Base-by-base conservation (phyloP, 2,113 vertebrate species). In the Puma concolor region DNA sequence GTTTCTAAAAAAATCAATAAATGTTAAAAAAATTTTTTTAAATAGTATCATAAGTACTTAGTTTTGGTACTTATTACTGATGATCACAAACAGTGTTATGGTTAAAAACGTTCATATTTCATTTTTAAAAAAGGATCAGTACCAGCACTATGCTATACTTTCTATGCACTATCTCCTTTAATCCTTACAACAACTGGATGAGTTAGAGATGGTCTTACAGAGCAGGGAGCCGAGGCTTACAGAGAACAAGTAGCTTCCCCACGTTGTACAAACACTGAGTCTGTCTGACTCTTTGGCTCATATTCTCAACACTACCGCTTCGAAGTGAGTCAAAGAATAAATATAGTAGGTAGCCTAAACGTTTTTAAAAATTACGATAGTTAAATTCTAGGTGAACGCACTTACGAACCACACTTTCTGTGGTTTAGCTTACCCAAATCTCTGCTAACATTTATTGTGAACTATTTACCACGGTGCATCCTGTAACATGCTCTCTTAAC, bases 71-170 rank as follows among this genome's bases (percentile, higher is more conserved):
- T 71, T 74, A 87, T 63, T 87, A 77, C 15, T 15, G 0, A 31
- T 88, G 76, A 96, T 94, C 23, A 60, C 82, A 29, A 60, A 98
- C 36, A 98, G 98, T 86, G 97, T 98, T 97, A 96, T 85, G 97
- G 95, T 63, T 29, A 80, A 92, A 96, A 86, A 74, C 10, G 38
- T 57, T 66, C 74, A 36, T 29, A 77, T 12, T 85, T 63, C 57
- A 90, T 67, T 67, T 93, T 86, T n/a, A 79, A 54, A 44, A 27
- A 86, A 81, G 23, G 72, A 69, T 72, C 52, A n/a, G 12, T 64
- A 50, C 14, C 54, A 88, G 25, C 52, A 88, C 52, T 31, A 50
- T 50, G 25, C 36, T 88, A n/a, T 67, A 57, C 82, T 71, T 86
- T 17, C 67, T 12, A 5, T n/a, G 69, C 36, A 85, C 36, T 31